Evolutionary conservation across 1,140 invertebrate genomes (phyloP), one percentile per base, ranked within the genome.

Genomic region (Brachionus rotundiformis): DNA sequence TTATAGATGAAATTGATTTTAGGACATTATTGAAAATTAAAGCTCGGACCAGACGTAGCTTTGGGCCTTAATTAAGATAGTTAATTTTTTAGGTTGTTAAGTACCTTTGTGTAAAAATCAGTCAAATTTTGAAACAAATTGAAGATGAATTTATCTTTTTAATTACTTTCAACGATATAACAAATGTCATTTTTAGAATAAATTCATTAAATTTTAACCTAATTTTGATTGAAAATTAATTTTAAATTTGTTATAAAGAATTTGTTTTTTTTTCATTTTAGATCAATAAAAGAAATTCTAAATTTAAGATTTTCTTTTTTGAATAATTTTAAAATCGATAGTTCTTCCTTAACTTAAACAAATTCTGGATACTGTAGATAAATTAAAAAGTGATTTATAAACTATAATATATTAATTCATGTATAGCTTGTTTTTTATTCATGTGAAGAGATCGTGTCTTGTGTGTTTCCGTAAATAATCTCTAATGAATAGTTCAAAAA

Each of bases 281-380:
- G n/a, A n/a, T n/a, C n/a, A n/a, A n/a, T n/a, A n/a, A n/a, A n/a
- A n/a, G n/a, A n/a, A n/a, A n/a, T n/a, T n/a, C n/a, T n/a, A n/a
- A n/a, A n/a, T n/a, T n/a, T n/a, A n/a, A n/a, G n/a, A n/a, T n/a
- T n/a, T n/a, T n/a, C n/a, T n/a, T n/a, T n/a, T n/a, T n/a, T n/a
- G n/a, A n/a, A n/a, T n/a, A n/a, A n/a, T n/a, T n/a, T n/a, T 54
- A 23, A 54, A 54, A 54, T 54, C 47, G 47, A 54, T 54, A 54
- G 19, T 54, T 54, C 23, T 54, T 19, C 7, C 47, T 19, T n/a
- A 54, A 19, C 19, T 3, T 19, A 16, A 54, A 2, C 47, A 23
- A 54, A 54, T 54, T 19, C 19, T 19, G 47, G 47, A 54, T 19
- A 54, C 47, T 54, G 19, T 19, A 19, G 19, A 5, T 8, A 19